Conservation (phyloP, 2,888 invertebrate species). For the Ctena decussata region DNA sequence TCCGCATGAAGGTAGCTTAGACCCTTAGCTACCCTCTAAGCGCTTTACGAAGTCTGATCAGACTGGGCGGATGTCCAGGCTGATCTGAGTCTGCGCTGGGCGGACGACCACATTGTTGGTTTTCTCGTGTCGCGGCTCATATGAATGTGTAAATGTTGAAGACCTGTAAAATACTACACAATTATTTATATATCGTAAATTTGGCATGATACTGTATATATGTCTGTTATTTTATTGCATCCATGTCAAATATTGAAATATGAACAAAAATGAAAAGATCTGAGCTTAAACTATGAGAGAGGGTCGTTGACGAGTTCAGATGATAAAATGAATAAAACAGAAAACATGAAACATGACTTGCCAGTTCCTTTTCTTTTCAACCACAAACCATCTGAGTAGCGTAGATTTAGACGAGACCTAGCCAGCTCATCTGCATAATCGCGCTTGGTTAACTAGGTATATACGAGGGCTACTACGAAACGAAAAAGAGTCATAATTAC, state of each 20-base stretch:
- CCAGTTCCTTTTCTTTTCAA: not conserved
- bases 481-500: too few species aligned
- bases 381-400: too few species aligned
- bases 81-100: too few species aligned
- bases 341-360: not conserved
- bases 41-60: too few species aligned
- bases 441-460: too few species aligned
- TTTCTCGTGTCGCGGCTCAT: slow-evolving; percentile 8
- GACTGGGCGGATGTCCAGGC: too few species aligned
- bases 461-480: too few species aligned
- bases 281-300: not conserved
- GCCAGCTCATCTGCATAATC: too few species aligned
- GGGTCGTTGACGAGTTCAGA: slow-evolving; percentile 6
- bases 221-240: slow-evolving; percentile 51
- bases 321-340: slow-evolving; percentile 16
- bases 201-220: slow-evolving; percentile 46
- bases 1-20: too few species aligned
- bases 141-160: slow-evolving; percentile 28
- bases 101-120: too few species aligned
- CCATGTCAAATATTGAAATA: slow-evolving; percentile 28
- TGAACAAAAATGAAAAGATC: not conserved
- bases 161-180: slow-evolving; percentile 45
- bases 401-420: too few species aligned
- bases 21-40: too few species aligned
- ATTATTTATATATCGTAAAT: slow-evolving; percentile 56